Conservation (phyloP, 2,113 vertebrate genomes). For the Oreochromis tanganicae region DNA sequence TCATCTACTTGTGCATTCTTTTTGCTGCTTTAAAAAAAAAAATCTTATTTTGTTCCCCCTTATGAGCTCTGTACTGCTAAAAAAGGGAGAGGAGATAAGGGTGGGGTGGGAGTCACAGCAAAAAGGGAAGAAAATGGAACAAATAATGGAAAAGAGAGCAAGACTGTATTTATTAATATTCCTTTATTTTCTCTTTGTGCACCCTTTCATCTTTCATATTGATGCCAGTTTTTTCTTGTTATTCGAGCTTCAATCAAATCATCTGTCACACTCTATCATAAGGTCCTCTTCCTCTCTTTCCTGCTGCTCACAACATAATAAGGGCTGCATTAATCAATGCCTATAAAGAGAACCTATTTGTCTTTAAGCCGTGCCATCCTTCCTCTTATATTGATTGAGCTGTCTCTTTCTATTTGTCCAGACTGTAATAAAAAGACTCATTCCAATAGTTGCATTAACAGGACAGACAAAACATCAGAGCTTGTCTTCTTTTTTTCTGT, state of each 20-base stretch:
- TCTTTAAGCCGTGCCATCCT: background rate
- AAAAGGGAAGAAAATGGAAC: background rate
- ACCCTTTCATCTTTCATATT: background rate
- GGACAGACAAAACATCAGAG: background rate
- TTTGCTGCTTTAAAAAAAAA: background rate
- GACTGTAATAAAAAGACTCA: background rate
- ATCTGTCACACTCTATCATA: background rate
- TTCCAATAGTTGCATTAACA: background rate
- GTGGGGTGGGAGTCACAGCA: background rate
- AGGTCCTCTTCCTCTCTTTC: background rate
- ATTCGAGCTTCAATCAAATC: background rate
- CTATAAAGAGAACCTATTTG: background rate
- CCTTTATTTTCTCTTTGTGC: background rate
- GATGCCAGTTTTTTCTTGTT: background rate
- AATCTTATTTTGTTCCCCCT: background rate
- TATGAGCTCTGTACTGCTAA: background rate
- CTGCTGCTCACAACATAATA: background rate
- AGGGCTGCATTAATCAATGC: background rate
- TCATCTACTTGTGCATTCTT: background rate
- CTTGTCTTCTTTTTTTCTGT: background rate
- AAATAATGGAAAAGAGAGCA: background rate
- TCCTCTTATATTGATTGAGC: background rate
- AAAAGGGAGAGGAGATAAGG: background rate
- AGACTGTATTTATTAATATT: background rate
- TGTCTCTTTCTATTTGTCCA: background rate